Percentiles rank a stretch among this genome's conserved stretches.
phyloP scores from a whole-genome alignment of 2,888 invertebrate genomes.

The Lepidochitona cinerea region DNA sequence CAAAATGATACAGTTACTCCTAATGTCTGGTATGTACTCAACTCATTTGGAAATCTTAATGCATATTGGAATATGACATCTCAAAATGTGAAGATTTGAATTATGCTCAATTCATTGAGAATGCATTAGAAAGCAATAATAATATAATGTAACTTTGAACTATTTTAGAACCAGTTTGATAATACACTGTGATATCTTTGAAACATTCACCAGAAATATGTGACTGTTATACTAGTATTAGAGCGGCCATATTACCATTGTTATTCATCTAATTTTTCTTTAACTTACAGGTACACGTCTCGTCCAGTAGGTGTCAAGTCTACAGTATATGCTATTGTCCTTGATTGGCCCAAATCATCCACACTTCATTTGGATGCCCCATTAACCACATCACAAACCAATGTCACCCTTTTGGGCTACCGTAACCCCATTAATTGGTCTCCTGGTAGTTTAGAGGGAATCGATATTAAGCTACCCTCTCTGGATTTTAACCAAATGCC shows the following conservation, averaged over 20 bases:
- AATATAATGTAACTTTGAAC: no score
- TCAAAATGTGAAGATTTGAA: no score
- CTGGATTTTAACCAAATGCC: conserved; percentile 28
- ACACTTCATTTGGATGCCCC: background rate
- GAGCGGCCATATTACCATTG: background rate
- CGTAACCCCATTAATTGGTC: background rate
- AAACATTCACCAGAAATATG: no score
- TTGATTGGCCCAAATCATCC: conserved; percentile 79
- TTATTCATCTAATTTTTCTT: background rate
- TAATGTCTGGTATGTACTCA: conserved; percentile 78
- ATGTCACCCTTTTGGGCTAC: background rate
- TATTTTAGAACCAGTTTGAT: no score
- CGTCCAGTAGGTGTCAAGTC: background rate
- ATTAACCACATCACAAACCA: background rate
- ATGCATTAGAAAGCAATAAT: no score
- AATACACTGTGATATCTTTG: no score
- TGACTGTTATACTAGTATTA: no score
- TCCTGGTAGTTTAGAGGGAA: conserved; percentile 20
- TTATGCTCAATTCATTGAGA: no score
- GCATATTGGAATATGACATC: background rate
- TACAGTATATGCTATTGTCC: conserved; percentile 69
- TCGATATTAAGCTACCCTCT: conserved; percentile 36
- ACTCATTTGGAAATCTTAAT: background rate
- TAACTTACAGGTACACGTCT: background rate
- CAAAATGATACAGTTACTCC: conserved; percentile 82